Conservation (phyloP, 2,113 vertebrate genomes). For the Forbesichthys agassizii region DNA sequence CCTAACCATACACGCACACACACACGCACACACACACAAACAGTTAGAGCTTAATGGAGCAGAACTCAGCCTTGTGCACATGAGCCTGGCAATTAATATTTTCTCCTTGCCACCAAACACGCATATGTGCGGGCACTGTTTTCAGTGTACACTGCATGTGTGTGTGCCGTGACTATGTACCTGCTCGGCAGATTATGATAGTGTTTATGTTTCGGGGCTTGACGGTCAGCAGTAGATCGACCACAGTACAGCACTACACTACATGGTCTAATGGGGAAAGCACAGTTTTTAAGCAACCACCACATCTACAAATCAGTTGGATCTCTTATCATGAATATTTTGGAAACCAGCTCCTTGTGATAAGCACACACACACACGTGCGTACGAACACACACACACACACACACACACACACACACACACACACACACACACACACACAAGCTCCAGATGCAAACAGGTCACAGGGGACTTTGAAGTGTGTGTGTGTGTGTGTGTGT, state of each 20-base stretch:
- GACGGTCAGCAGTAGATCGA: too few relatives aligned
- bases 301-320: too few relatives aligned
- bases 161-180: neutral
- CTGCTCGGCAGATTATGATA: too few relatives aligned
- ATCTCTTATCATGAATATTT: too few relatives aligned
- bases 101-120: conserved; percentile 92
- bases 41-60: conserved; percentile 91
- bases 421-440: conserved; percentile 14
- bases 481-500: conserved; percentile 31
- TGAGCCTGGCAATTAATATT: conserved; percentile 99
- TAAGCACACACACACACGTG: neutral
- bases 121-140: conserved; percentile 13
- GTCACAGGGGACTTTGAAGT: neutral
- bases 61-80: conserved; percentile 92
- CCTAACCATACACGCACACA: conserved; percentile 18
- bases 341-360: too few relatives aligned
- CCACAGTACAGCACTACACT: too few relatives aligned
- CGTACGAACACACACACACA: neutral
- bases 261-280: too few relatives aligned
- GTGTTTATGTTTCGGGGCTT: too few relatives aligned
- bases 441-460: neutral
- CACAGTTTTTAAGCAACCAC: too few relatives aligned
- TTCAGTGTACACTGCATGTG: neutral
- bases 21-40: conserved; percentile 23
- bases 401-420: neutral